Evolutionary conservation across 2,888 invertebrate species (phyloP).

Genomic region (Ditula angustiorana): DNA sequence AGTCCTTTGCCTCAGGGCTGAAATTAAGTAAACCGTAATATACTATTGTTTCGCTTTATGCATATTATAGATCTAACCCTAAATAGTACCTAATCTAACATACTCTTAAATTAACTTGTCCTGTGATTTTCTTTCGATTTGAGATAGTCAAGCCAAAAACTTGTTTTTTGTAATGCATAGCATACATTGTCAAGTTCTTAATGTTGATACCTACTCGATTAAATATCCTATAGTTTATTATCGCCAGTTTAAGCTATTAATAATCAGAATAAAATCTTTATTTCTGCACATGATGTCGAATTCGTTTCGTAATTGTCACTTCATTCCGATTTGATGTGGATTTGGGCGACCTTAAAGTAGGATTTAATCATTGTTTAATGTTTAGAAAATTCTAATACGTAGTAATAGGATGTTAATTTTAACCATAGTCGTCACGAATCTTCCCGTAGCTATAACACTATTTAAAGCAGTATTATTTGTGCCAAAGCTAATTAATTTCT

Average conservation of each 20-base stretch:
- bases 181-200: neutral
- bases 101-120: neutral
- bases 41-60: neutral
- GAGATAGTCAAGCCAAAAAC: neutral
- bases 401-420: neutral
- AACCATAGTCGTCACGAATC: neutral
- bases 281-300: no score
- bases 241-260: no score
- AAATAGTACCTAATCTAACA: neutral
- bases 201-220: no score
- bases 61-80: neutral
- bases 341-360: neutral
- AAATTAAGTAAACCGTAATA: neutral
- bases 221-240: no score
- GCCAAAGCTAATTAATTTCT: slow-evolving; percentile 10
- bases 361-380: slow-evolving; percentile 13
- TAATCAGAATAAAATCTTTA: neutral
- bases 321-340: neutral
- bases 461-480: slow-evolving; percentile 14
- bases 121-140: neutral
- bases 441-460: slow-evolving; percentile 12
- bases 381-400: neutral
- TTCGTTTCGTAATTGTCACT: neutral
- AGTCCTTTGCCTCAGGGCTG: neutral
- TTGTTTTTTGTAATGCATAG: neutral